phyloP scores from a whole-genome alignment of 2,888 invertebrate genomes.

The Leucania comma region DNA sequence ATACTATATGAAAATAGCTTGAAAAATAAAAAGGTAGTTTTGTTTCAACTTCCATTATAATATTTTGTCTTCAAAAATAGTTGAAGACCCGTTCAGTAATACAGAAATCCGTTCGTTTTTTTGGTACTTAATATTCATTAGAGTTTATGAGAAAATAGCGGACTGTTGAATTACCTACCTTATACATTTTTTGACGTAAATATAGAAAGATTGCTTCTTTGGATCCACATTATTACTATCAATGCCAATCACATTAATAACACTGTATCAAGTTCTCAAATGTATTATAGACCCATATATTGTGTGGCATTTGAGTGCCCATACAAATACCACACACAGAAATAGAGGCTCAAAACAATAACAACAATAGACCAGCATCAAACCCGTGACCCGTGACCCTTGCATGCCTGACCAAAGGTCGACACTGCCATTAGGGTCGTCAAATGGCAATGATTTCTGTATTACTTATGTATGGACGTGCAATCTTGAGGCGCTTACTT shows the following conservation, averaged over 20 bases:
- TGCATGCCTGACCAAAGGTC: slow-evolving; percentile 38
- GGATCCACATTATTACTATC: background rate
- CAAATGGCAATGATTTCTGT: slow-evolving; percentile 41
- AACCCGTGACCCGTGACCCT: slow-evolving; percentile 15
- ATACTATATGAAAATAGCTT: too few relatives aligned
- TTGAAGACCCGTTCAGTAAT: too few relatives aligned
- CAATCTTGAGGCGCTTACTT: slow-evolving; percentile 3
- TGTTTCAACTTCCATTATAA: too few relatives aligned
- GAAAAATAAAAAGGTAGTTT: too few relatives aligned
- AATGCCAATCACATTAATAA: background rate
- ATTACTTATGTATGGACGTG: slow-evolving; percentile 13
- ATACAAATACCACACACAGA: slow-evolving; percentile 17
- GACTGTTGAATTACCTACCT: too few relatives aligned
- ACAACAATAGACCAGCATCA: slow-evolving; percentile 11
- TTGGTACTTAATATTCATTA: background rate
- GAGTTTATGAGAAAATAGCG: background rate
- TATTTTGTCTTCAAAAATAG: too few relatives aligned
- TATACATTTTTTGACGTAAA: background rate
- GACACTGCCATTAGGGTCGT: slow-evolving; percentile 19
- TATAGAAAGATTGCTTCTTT: background rate
- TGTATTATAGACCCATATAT: background rate
- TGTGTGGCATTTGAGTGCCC: too few relatives aligned
- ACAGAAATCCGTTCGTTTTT: too few relatives aligned
- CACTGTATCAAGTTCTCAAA: background rate
- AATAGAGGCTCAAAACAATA: slow-evolving; percentile 13